Percentiles rank a stretch among this genome's conserved stretches.
phyloP scores from a whole-genome alignment of 2,113 vertebrate species.

The Elachura formosa region DNA sequence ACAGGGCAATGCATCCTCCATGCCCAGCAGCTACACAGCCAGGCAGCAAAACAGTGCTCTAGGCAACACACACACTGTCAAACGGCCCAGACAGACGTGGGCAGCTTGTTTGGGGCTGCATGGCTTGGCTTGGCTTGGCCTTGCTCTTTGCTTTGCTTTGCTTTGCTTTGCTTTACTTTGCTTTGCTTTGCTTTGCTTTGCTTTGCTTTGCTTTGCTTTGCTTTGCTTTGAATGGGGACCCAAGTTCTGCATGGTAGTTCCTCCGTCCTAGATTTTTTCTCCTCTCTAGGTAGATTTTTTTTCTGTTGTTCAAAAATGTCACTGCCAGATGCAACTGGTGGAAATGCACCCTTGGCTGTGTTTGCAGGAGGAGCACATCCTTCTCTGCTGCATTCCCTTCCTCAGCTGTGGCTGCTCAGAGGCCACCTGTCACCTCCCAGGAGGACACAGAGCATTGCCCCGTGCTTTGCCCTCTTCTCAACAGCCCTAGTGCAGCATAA shows the following conservation, averaged over 20 bases:
- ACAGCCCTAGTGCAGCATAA: fast-evolving
- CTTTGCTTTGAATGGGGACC: neutral
- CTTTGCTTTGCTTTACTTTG: neutral
- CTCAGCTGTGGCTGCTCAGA: neutral
- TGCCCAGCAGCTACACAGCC: neutral
- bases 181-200: no score
- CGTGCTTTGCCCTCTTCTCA: neutral
- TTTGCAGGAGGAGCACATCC: neutral
- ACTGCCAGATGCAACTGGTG: neutral
- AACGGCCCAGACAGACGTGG: fast-evolving
- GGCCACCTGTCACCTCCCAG: neutral
- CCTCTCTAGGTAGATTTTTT: neutral
- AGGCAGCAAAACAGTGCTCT: fast-evolving
- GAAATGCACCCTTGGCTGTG: neutral
- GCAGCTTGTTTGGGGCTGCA: neutral
- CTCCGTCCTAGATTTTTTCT: no score
- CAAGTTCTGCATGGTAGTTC: neutral
- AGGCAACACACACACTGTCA: fast-evolving
- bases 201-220: no score
- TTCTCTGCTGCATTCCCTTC: fast-evolving
- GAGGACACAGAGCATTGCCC: neutral
- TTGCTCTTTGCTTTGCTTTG: neutral
- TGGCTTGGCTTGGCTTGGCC: neutral
- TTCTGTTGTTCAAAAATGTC: neutral
- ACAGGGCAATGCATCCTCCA: fast-evolving